Base-by-base conservation (phyloP, 2,888 invertebrate genomes). In the Pollenia labialis region DNA sequence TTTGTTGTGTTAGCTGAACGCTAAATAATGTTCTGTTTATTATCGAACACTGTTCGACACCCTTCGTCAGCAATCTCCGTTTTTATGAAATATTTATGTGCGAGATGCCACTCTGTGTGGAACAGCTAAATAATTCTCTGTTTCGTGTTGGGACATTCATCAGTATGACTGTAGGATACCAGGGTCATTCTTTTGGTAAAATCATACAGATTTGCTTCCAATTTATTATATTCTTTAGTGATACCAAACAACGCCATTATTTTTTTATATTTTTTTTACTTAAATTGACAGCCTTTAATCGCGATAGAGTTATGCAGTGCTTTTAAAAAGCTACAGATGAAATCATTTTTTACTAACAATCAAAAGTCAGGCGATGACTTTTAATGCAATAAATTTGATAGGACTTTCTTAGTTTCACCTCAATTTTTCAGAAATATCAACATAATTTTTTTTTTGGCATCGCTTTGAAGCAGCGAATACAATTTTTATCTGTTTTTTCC, bases 231-330 rank as follows among this genome's bases (percentile, higher is more conserved):
- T 23, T 32, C 12, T 12, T 0, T 60, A 64, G 14, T 46, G 32
- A n/a, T 10, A 50, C 48, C 66, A 50, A 68, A n/a, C 32, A 48
- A 50, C n/a, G 9, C 32, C 32, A 32, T 68, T 10, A 68, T 50
- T 50, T n/a, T 9, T 68, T n/a, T 4, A 9, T 7, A 8, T 10
- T 52, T 68, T 23, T 68, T 32, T 69, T 40, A 40, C n/a, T 40
- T 52, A n/a, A 58, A 68, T 48, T 42, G 40, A 23, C 77, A 77
- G 8, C 46, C 10, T 66, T 77, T 77, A 66, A 68, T 32, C 46
- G 46, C 4, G n/a, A 46, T 32, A 32, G 32, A 32, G 32, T 32
- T 32, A 42, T 52, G 42, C 12, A 40, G 52, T 48, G 1, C 23
- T 18, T 4, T 23, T 14, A 23, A 18, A 12, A n/a, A 48, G 32